Base-by-base conservation (phyloP, 1,140 invertebrate species). In the Apis florea region DNA sequence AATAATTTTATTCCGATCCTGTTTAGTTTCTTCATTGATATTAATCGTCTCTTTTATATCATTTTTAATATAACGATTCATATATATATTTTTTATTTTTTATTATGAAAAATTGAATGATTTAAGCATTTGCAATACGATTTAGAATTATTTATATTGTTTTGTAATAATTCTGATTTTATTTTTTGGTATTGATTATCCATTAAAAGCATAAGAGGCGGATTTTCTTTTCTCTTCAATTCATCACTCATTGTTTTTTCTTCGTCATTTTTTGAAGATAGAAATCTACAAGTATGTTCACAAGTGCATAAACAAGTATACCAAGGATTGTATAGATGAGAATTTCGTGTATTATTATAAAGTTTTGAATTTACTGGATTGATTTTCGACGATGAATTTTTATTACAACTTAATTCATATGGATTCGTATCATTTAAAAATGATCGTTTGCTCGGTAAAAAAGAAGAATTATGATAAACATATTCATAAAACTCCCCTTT, bases 401-500 rank as follows among this genome's bases (percentile, higher is more conserved):
- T 59, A 40, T 54, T 70, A 40, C 68, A 51, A 10, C 40, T 53
- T 17, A 58, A 86, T 10, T 56, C 24, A 21, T 58, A 74, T 12
- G 58, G 61, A 53, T 51, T 84, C 6, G 74, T 73, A 2, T 78
- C 72, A 31, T n/a, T 75, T 26, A 79, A 24, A 0, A 83, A 26
- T 4, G 90, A 92, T 79, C 94, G 93, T 85, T 93, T 94, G 47
- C 90, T 92, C 68, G 90, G 90, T 3, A 92, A 91, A 17, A 90
- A 89, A 0, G 93, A 93, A 13, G 83, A 77, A 40, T 92, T 88
- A 1, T 85, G 83, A 72, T 89, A 88, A 31, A 91, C 85, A 19
- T 90, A 88, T 53, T 94, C 94, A 66, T 93, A 93, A 6, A 93
- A 89, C n/a, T 87, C 83, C 40, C 87, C 89, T 56, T 93, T 83